Percentiles rank a stretch among this genome's conserved stretches.
These are phyloP conservation scores for Arenaria interpres DNA, from an alignment of 2,113 vertebrate species.

Conservation along the genomic window DNA sequence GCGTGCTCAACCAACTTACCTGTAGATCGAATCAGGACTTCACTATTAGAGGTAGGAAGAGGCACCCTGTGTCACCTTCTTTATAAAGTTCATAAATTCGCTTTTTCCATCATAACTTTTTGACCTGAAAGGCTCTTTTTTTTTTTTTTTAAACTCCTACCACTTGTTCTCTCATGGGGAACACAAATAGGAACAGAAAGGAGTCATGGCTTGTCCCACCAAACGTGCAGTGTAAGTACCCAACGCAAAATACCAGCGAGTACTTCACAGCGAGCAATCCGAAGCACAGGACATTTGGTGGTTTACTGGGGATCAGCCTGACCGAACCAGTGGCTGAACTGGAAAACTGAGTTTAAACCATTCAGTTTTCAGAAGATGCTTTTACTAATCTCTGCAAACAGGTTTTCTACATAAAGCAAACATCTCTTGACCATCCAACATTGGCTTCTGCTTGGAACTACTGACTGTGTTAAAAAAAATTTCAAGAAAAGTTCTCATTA, in stretches of 20 bases:
- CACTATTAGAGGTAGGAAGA: neutral
- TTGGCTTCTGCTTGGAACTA: neutral
- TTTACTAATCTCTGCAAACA: neutral
- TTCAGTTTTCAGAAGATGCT: neutral
- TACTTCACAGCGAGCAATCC: neutral
- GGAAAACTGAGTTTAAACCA: neutral
- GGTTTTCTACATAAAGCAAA: neutral
- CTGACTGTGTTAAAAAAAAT: neutral
- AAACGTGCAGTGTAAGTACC: neutral
- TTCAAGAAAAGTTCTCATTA: neutral
- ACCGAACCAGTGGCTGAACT: neutral
- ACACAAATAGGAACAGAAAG: neutral
- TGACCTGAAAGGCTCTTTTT: neutral
- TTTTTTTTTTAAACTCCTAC: neutral
- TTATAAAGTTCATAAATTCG: neutral
- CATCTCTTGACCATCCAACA: neutral
- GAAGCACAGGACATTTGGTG: neutral
- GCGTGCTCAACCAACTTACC: neutral
- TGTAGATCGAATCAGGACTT: neutral
- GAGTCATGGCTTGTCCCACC: neutral
- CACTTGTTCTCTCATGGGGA: neutral
- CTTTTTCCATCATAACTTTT: neutral
- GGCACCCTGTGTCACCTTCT: neutral
- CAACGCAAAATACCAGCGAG: accelerated
- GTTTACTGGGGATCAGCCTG: neutral